Base-by-base conservation (phyloP, 2,888 invertebrate genomes). In the Agonopterix arenella region DNA sequence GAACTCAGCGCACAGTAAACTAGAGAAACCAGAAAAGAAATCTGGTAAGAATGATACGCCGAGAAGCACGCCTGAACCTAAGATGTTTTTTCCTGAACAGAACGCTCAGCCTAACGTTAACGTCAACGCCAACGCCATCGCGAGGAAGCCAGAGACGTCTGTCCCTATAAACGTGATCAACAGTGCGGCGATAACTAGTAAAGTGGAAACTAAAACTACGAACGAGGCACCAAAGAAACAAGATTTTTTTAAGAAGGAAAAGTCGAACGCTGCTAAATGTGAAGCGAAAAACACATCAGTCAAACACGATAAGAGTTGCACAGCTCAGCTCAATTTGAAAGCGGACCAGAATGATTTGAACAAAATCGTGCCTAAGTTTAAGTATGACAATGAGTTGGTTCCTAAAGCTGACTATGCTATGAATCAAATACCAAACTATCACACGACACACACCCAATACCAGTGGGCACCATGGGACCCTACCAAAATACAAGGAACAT, bases 381-480 rank as follows among this genome's bases (percentile, higher is more conserved):
- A 90, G 56, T 89, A 89, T 51, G 90, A 90, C 58, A 90, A 90
- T 55, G 90, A 90, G 52, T 61, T 91, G 36, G 76, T 91, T 11
- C 89, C 91, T 0, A 91, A 91, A 64, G 86, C 93, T 0, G 93
- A 93, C 61, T 93, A 92, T 61, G 74, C 91, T 1, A 90, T 90
- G 76, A 93, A 93, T 75, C 92, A 93, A 61, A 90, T 93, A 47
- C 92, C 93, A 1, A 93, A 93, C 65, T 93, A 93, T 64, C 92
- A 92, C 64, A 90, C 92, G 45, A 89, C 91, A 0, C 90, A 90
- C 55, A 77, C 89, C 0, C 93, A 93, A 64, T 93, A 93, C 60
- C 91, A 91, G 61, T 93, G 93, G 90, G 92, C 93, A 28, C 84
- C 86, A 1, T 92, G 92, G 91, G 91, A 91, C 57, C 83, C 84